Base-by-base conservation (phyloP, 64 coral and sea anemone species). In the Montipora foliosa region DNA sequence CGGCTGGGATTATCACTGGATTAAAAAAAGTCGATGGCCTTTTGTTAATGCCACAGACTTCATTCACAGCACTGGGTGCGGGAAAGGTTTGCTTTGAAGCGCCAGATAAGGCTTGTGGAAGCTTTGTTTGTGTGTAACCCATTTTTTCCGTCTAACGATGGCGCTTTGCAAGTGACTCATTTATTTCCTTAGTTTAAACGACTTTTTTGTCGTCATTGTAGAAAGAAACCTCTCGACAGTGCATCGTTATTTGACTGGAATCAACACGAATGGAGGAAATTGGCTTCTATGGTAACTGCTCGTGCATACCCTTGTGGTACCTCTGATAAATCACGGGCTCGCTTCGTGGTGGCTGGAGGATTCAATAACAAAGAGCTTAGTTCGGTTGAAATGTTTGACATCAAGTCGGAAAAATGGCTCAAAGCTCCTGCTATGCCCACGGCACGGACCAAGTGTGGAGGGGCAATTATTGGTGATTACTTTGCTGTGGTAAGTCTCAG, bases 401-500 rank as follows among this genome's bases (percentile, higher is more conserved):
- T 95, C 17, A 84, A 95, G 79, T 79, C 94, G 50, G 89, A 81
- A 64, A 91, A 75, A 52, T 95, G 94, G 94, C 60, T 78, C 5
- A 86, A 72, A 11, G 81, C 90, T 5, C 75, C 94, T 16, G 37
- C 53, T 44, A 91, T 95, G 94, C 94, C 94, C 0, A 91, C 86
- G 7, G 74, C 94, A 3, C 67, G 94, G 4, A 88, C 88, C 12
- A 95, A 89, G 76, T 70, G 81, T 51, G 94, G 88, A 2, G 94
- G 88, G 37, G 81, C 89, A 19, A 79, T 95, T 17, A 57, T 87
- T 3, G 87, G 87, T 47, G 75, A 91, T 78, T 88, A 91, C 71
- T 95, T 95, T 21, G 87, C 87, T 79, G 94, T 95, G 89, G 94
- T 95, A 74, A 73, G 94, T 95, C 37, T 12, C n/a, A 14, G 61